Percentiles rank a stretch among this genome's conserved stretches.
Conservation (phyloP, 2,113 vertebrate species). For the Shinisaurus crocodilurus region DNA sequence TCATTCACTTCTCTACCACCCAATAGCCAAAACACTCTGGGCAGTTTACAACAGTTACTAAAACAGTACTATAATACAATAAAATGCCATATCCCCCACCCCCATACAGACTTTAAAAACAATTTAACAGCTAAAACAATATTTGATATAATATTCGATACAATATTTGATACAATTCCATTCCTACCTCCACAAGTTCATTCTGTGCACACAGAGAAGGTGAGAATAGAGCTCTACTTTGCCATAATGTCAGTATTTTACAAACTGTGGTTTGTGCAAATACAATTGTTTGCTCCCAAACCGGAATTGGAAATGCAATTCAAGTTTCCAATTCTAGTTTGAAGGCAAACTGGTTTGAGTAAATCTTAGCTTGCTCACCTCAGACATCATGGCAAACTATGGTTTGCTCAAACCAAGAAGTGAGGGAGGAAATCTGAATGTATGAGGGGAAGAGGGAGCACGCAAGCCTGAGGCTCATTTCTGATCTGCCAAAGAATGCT, state of each 20-base stretch:
- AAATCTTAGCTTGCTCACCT: not conserved
- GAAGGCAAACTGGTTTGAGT: not conserved
- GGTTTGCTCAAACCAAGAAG: not conserved
- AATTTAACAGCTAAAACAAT: too few species aligned
- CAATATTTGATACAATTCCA: not conserved
- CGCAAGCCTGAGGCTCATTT: not conserved
- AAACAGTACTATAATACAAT: too few species aligned
- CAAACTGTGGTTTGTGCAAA: not conserved
- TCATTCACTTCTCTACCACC: too few species aligned
- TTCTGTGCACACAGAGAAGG: not conserved
- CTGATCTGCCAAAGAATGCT: not conserved
- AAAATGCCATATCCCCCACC: too few species aligned
- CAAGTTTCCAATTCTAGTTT: not conserved
- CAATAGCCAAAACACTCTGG: too few species aligned
- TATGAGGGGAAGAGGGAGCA: not conserved
- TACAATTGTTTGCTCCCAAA: not conserved
- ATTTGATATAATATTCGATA: too few species aligned
- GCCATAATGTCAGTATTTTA: not conserved
- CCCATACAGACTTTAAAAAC: too few species aligned
- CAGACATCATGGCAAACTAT: not conserved
- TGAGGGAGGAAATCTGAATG: not conserved
- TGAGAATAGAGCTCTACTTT: not conserved
- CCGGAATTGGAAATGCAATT: not conserved
- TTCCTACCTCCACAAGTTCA: not conserved
- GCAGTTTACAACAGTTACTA: too few species aligned